Base-by-base conservation (phyloP, 2,797 vertebrate genomes). In the Acanthis flammea region DNA sequence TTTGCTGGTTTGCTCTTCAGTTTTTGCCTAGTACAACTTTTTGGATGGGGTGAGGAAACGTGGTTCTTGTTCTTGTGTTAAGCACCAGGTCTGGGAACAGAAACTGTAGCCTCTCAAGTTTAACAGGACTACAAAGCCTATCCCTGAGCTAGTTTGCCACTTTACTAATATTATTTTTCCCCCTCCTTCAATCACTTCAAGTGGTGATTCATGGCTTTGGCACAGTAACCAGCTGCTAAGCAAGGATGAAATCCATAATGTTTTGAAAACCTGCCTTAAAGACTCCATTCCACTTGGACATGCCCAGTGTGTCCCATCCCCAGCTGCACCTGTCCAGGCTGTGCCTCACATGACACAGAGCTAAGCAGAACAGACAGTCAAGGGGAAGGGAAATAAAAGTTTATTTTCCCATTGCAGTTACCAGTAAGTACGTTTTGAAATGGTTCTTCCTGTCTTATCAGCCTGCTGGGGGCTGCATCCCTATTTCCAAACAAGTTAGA, bases 151-250 rank as follows among this genome's bases (percentile, higher is more conserved):
- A 67, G 80, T 84, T 41, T 94, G 61, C 54, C 72, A 79, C 88
- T 95, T 95, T 75, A 92, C 79, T 94, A 80, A 93, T 97, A 94
- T 78, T 94, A 87, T 90, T 91, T 78, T 94, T 82, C 88, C 75
- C 72, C 67, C 76, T 82, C 86, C 54, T 94, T 91, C 93, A 95
- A 39, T 95, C 89, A 88, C 37, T 95, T 72, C 77, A 89, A 87
- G 72, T 23, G 44, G 51, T 93, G 77, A 95, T 93, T 86, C 77
- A 87, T 82, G 78, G 41, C 78, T 96, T 93, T 53, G 19, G 90
- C 71, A 79, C 45, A 84, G 83, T 68, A 92, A 94, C 70, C 74
- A 88, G 93, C 77, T 93, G 79, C 77, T 70, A 87, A 91, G 88
- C 44, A 83, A 87, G 87, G 90, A 91, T 54, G 54, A 94, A 95